Base-by-base conservation (phyloP, 2,888 invertebrate genomes). In the Yponomeuta malinellus region DNA sequence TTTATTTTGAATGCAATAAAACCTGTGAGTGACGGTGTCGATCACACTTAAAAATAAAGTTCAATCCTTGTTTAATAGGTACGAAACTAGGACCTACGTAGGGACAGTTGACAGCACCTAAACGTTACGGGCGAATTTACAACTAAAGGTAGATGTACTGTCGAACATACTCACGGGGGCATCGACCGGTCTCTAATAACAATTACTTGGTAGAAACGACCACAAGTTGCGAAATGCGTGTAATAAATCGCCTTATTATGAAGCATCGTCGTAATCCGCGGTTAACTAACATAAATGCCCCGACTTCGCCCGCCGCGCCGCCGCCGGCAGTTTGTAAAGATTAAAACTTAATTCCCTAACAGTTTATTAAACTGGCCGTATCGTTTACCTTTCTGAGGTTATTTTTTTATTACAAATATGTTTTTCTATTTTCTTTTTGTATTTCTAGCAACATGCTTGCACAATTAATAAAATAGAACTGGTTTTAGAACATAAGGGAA, bases 211-310 rank as follows among this genome's bases (percentile, higher is more conserved):
- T 15, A 15, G 52, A 59, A 15, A 15, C 52, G 52, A 5, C 15
- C 52, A 5, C 15, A 59, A 59, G 52, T 59, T 59, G 12, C 15
- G 2, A 59, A 59, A 15, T 64, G 77, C 76, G 75, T 71, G 79
- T 81, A 86, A 89, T 85, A 87, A 89, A 88, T 85, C 83, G 81
- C 83, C 82, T 84, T 81, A 87, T 86, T 82, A 85, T 80, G 77
- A 71, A 33, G 73, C 75, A 74, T 74, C 78, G 78, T 82, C 82
- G 83, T 90, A 90, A 90, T 90, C 90, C 87, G 79, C 76, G 84
- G 84, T 85, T 90, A 90, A 90, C 88, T 88, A 89, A 87, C 89
- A 89, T 88, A 84, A 90, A 89, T 90, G 89, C 86, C 78, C 75
- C 78, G 82, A 82, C 81, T 76, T 79, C 76, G 78, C 78, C 76